These are phyloP conservation scores for Myiopsitta monachus DNA, from an alignment of 2,113 vertebrate genomes.

Conservation along the genomic window DNA sequence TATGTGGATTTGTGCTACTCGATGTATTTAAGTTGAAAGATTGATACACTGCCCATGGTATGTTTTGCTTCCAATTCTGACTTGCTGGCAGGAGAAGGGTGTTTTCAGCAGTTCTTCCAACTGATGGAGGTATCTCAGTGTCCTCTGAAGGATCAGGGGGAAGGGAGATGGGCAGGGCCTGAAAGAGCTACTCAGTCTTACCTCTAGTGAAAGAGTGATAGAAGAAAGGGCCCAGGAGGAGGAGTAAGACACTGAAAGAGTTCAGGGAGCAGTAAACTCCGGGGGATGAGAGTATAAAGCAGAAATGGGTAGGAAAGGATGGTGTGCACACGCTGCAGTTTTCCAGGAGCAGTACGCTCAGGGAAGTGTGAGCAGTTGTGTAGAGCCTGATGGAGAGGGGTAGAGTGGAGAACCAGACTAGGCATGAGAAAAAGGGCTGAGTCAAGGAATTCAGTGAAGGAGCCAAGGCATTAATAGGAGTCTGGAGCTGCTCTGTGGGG, in stretches of 20 bases:
- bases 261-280: rapidly evolving
- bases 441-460: not conserved
- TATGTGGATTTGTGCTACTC: slow-evolving; percentile 23
- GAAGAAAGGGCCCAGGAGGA: not conserved
- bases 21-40: not conserved
- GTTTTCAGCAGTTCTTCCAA: not conserved
- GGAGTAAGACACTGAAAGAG: not conserved
- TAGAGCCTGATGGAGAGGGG: not conserved
- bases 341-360: rapidly evolving
- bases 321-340: rapidly evolving
- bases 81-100: not conserved
- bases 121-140: not conserved
- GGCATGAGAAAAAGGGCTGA: not conserved
- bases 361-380: not conserved
- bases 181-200: not conserved
- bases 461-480: not conserved
- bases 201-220: not conserved
- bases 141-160: rapidly evolving
- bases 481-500: not conserved
- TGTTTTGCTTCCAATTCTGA: not conserved
- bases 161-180: not conserved
- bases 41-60: not conserved
- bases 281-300: not conserved
- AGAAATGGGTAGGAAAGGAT: not conserved
- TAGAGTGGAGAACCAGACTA: not conserved